Evolutionary conservation across 2,113 vertebrate genomes (phyloP).

Genomic region (Haemorhous mexicanus): DNA sequence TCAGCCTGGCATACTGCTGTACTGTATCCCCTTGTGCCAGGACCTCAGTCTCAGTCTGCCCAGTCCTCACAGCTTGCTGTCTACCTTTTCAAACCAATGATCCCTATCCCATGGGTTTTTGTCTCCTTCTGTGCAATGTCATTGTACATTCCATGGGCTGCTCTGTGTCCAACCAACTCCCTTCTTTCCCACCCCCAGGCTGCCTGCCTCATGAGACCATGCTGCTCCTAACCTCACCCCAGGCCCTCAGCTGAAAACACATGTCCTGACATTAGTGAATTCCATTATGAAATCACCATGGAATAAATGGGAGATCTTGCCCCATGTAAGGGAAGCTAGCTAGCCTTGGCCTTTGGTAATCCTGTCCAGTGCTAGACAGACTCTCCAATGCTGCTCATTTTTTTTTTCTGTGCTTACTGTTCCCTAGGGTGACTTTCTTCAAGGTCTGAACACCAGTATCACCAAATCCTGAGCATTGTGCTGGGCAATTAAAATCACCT

Average conservation of each 20-base stretch:
- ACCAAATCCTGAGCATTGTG: neutral
- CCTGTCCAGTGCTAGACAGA: neutral
- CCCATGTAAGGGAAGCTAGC: neutral
- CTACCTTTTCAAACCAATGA: neutral
- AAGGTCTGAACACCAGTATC: neutral
- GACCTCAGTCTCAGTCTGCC: neutral
- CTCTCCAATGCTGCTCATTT: accelerated
- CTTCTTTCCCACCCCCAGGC: neutral
- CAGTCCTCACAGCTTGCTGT: neutral
- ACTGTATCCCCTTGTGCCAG: neutral
- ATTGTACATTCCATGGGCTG: accelerated
- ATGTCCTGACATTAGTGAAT: neutral
- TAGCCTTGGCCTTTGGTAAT: neutral
- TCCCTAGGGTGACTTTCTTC: neutral
- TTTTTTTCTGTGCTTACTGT: neutral
- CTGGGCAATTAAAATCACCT: neutral
- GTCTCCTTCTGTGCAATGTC: neutral
- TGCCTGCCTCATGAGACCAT: accelerated
- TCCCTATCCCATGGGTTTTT: neutral
- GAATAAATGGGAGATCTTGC: neutral
- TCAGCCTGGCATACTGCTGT: neutral
- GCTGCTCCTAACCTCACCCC: neutral
- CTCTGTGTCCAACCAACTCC: neutral
- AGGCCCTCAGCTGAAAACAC: neutral
- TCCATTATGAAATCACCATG: neutral